Base-by-base conservation (phyloP, 2,113 vertebrate genomes). In the Gambusia holbrooki region DNA sequence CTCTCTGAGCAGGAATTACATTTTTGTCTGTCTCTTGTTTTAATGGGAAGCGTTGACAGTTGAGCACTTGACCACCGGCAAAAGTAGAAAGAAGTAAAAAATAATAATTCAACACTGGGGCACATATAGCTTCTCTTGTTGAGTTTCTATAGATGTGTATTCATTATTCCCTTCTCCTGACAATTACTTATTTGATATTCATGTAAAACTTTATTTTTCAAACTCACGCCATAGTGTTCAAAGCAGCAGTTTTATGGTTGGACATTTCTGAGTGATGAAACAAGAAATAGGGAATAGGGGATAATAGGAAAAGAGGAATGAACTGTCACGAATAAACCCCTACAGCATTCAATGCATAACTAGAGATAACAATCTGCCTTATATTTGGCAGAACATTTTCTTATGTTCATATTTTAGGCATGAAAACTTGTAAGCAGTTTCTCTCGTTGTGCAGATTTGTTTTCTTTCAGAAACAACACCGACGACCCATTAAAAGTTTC, bases 51-150 rank as follows among this genome's bases (percentile, higher is more conserved):
- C 67, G 42, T 69, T 87, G 84, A 82, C 90, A 92, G 88, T 87
- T 87, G 42, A 14, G 5, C 42, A 45, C 42, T 45, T 85, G 80
- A 86, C 83, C 75, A 54, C 54, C 0, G 84, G 91, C 76, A 1
- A 76, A 75, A 82, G 80, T 67, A 70, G 79, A 83, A 79, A 86
- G 86, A 66, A 81, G 74, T 90, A 87, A 80, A 89, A 85, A 92
- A 77, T 62, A 74, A 67, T n/a, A 13, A 67, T 76, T 69, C 65
- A 84, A 42, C 76, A 82, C 73, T 81, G 66, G 74, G 71, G 35
- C 35, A 74, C 69, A 78, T 40, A n/a, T 76, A 71, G 27, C 25
- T 72, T 82, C 64, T 71, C 32, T 37, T n/a, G 61, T 54, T 48
- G 22, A 66, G 14, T 58, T 48, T 77, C 61, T 74, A 73, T 69